Base-by-base conservation (phyloP, 1,140 invertebrate genomes). In the Cotesia typhae region DNA sequence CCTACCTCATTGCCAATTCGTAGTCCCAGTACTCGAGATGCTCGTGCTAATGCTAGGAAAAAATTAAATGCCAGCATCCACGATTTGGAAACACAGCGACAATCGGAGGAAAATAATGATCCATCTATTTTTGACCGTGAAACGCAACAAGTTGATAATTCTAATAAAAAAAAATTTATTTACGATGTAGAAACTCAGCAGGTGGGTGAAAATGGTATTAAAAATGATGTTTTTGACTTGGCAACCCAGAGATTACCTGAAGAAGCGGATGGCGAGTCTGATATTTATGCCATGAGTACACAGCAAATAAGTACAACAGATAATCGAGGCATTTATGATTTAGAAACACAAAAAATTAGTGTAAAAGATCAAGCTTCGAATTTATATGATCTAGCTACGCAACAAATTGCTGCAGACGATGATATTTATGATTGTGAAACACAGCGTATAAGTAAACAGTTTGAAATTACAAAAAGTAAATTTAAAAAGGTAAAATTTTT, bases 331-430 rank as follows among this genome's bases (percentile, higher is more conserved):
- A 63, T 71, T 55, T 70, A 60, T 63, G 71, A 75, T 4, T 59
- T 72, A 53, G 71, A 73, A 65, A 77, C 76, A 2, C 76, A 74
- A 69, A 70, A 68, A 17, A 35, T 38, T 9, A 59, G 10, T 47
- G 6, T 10, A 7, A 47, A 47, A 47, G 41, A 47, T 47, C 4
- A 47, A 10, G 41, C 41, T 47, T 47, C 5, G 10, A 47, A 5
- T 47, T 10, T 68, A 9, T 41, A 75, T 51, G 55, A 38, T 72
- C 14, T 57, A 59, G 17, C 57, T n/a, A 72, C 71, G 10, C 52
- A 71, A 28, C 67, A 70, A 66, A 14, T 28, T 65, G 17, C 28
- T 47, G 9, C 0, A 63, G 52, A 60, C 5, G 20, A 6, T 3
- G 65, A 68, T 41, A 71, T 60, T 35, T 65, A 74, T 28, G 47